Conservation (phyloP, 2,888 invertebrate genomes). For the Barypeithes pellucidus region DNA sequence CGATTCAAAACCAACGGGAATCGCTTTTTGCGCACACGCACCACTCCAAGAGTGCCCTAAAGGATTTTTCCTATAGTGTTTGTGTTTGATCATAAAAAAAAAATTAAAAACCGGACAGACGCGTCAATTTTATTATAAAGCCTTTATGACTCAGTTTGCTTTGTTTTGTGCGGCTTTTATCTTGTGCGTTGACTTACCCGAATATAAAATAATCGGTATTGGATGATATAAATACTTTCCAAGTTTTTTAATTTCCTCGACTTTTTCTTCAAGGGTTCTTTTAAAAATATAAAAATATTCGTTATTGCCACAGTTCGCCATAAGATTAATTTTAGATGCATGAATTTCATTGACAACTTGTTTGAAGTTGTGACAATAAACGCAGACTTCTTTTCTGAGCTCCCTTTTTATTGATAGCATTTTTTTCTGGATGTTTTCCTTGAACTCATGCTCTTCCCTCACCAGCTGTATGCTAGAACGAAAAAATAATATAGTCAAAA, state of each 20-base stretch:
- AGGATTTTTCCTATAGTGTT: too few species aligned
- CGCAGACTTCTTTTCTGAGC: conserved; percentile 55
- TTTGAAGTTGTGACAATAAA: conserved; percentile 52
- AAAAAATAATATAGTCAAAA: too few species aligned
- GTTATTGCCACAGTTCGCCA: conserved; percentile 52
- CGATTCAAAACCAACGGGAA: too few species aligned
- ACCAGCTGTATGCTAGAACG: conserved; percentile 37
- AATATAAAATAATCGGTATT: conserved; percentile 38
- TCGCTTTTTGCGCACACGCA: too few species aligned
- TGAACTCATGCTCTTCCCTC: conserved; percentile 55
- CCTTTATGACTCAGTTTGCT: too few species aligned
- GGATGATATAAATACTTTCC: conserved; percentile 47
- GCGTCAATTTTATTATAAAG: too few species aligned
- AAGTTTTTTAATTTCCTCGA: conserved; percentile 41
- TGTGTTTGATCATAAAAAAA: too few species aligned
- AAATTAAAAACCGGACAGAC: too few species aligned
- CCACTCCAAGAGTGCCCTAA: too few species aligned
- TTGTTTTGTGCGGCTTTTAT: too few species aligned
- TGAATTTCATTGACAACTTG: conserved; percentile 48
- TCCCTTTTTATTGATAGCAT: conserved; percentile 56
- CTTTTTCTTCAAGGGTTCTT: conserved; percentile 45
- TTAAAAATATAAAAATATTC: conserved; percentile 56
- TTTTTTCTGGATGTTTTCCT: conserved; percentile 55
- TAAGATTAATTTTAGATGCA: conserved; percentile 44
- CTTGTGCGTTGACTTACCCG: conserved; percentile 17